These are phyloP conservation scores for Neoniphon sammara DNA, from an alignment of 2,797 vertebrate species.

Conservation along the genomic window DNA sequence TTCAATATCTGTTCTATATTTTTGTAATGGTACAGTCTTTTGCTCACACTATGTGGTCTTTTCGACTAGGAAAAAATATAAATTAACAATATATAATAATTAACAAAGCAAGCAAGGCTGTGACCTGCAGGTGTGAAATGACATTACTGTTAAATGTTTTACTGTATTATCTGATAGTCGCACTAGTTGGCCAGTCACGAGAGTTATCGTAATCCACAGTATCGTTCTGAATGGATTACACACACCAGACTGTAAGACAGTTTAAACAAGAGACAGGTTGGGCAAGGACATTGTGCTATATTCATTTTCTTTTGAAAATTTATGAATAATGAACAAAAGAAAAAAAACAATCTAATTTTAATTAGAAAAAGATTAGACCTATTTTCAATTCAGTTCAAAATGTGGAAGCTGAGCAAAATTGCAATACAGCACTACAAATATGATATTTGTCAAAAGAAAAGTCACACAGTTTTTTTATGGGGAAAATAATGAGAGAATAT, in stretches of 20 bases:
- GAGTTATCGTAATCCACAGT: conserved; percentile 39
- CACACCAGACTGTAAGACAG: conserved; percentile 16
- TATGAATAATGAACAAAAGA: not conserved
- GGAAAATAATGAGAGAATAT: not conserved
- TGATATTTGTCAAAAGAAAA: not conserved
- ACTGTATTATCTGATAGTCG: conserved; percentile 11
- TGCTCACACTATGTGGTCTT: not conserved
- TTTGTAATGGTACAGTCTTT: not conserved
- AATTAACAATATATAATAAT: not conserved
- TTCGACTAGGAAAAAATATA: not conserved
- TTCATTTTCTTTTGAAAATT: not conserved
- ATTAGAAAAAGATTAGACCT: no score
- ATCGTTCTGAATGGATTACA: conserved; percentile 55
- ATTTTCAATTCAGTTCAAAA: no score
- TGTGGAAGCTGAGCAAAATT: not conserved
- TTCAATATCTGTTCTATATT: not conserved
- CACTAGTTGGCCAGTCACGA: conserved; percentile 7
- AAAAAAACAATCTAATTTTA: not conserved
- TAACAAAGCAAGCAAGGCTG: not conserved
- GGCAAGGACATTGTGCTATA: not conserved
- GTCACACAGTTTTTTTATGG: not conserved
- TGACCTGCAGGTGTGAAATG: not conserved
- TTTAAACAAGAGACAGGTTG: conserved; percentile 10
- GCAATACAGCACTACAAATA: not conserved
- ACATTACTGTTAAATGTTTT: not conserved